phyloP scores from a whole-genome alignment of 2,113 vertebrate species.

The Gasterosteus nipponicus region DNA sequence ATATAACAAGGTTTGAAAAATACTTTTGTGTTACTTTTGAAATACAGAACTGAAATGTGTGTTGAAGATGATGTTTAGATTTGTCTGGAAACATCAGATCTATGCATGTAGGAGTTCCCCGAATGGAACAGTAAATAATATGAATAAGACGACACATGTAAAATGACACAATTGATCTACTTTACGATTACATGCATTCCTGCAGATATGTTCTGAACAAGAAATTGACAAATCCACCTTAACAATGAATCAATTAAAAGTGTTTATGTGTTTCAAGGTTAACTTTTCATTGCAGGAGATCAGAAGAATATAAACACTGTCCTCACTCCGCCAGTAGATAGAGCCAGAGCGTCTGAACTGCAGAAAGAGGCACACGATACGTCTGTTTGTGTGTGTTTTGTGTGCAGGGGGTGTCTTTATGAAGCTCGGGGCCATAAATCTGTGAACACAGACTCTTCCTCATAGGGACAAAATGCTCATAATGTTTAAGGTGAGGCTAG shows the following conservation, averaged over 20 bases:
- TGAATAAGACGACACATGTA: background rate
- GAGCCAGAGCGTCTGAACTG: constrained; percentile 43
- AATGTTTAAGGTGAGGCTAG: background rate
- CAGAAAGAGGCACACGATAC: background rate
- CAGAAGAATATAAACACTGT: background rate
- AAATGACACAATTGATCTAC: background rate
- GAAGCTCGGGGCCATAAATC: background rate
- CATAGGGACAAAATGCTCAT: background rate
- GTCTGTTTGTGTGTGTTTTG: background rate
- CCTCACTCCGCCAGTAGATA: constrained; percentile 58
- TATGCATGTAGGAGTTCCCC: background rate
- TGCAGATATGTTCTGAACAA: background rate
- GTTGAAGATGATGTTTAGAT: background rate
- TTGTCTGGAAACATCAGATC: background rate
- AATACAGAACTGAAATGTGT: background rate
- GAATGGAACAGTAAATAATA: background rate
- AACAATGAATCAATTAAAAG: background rate
- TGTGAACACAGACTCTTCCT: background rate
- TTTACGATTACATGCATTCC: background rate
- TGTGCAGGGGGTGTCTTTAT: background rate
- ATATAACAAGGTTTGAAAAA: background rate
- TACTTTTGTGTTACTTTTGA: background rate
- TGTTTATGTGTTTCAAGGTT: background rate
- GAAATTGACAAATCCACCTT: background rate
- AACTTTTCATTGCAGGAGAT: background rate